Conservation (phyloP, 2,797 vertebrate genomes). For the Sebastolobus altivelis region DNA sequence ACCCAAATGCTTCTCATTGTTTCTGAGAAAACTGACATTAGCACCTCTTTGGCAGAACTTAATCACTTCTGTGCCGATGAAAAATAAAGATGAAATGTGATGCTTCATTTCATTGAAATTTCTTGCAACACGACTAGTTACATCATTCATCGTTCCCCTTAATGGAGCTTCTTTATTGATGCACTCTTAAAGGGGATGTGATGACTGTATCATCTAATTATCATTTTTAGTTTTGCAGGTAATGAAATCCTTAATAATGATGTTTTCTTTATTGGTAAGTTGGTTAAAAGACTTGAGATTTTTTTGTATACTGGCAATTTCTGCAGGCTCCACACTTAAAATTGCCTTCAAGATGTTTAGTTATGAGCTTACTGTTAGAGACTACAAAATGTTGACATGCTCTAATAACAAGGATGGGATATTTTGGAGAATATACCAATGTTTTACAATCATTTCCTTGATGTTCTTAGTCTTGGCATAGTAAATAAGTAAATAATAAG, state of each 20-base stretch:
- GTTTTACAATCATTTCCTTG: background rate
- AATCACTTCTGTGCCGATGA: background rate
- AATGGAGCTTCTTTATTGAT: background rate
- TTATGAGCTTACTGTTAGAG: background rate
- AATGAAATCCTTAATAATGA: background rate
- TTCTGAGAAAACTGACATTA: slow-evolving; percentile 2
- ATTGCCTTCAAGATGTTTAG: too few species aligned
- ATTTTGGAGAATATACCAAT: background rate
- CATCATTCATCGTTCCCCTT: background rate
- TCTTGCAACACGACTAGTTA: background rate
- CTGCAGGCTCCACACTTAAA: background rate
- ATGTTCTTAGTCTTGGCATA: background rate
- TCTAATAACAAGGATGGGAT: slow-evolving; percentile 1
- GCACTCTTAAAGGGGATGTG: background rate
- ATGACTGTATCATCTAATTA: too few species aligned
- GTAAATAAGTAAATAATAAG: slow-evolving; percentile 8
- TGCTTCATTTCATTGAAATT: background rate
- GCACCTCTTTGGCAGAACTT: background rate
- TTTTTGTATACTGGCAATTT: background rate
- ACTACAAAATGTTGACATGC: background rate
- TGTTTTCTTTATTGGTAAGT: background rate
- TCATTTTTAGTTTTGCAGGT: too few species aligned
- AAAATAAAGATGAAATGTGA: slow-evolving; percentile 3
- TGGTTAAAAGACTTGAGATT: background rate
- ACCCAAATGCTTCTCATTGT: background rate